Evolutionary conservation across 2,888 invertebrate species (phyloP), one percentile per base, ranked within the genome.

Genomic region (Camptogramma bilineatum): DNA sequence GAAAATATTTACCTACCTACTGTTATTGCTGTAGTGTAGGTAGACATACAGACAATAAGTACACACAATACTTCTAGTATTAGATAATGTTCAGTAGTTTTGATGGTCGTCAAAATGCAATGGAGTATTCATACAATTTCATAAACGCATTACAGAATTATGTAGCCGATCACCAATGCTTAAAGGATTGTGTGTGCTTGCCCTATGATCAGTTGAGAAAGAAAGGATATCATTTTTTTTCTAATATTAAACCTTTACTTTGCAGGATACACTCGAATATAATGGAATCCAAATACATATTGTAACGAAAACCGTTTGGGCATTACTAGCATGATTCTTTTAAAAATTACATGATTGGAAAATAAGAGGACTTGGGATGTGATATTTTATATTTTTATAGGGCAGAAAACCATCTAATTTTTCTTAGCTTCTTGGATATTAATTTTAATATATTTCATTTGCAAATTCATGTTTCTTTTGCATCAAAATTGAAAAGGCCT

Each of bases 261-360:
- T 91, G 76, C 91, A 92, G 92, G 90, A 86, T 85, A 86, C 85
- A 82, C 87, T 93, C 84, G 90, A 90, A 88, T 91, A 86, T 91
- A 88, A 91, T 57, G 93, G 91, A 76, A 74, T 90, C 75, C 77
- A 87, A 77, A 87, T 92, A 78, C 84, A 82, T 69, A 81, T 92
- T 70, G 88, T 91, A 58, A 88, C 91, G 62, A 86, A 87, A 86
- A 87, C 88, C 1, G 89, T 91, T 31, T 89, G 85, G 88, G 88
- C 88, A 13, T 81, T 93, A 60, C 84, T 93, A 42, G 87, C 88
- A 68, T 91, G 84, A 79, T 52, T 16, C 18, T 46, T 7, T 42
- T n/a, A 28, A 24, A 31, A 19, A 50, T 52, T n/a, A 51, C n/a
- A 28, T 31, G 44, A 52, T 59, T 59, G 21, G 21, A 34, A 47